These are phyloP conservation scores for Poeciliopsis gracilis DNA, from an alignment of 2,797 vertebrate species.

Conservation along the genomic window DNA sequence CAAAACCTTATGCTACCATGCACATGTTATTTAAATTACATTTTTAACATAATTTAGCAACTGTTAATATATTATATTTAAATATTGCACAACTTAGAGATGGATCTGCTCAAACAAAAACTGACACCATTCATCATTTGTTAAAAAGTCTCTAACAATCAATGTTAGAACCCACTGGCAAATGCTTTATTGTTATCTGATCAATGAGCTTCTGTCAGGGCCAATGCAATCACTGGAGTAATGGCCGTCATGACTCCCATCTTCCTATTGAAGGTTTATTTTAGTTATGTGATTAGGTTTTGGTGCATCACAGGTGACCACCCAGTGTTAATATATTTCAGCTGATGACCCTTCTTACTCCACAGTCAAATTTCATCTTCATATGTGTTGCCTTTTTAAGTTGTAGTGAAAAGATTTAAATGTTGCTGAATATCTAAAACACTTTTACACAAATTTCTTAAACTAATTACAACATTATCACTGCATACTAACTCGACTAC, in stretches of 20 bases:
- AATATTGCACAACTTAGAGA: neutral
- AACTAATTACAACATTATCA: neutral
- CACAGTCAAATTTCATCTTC: neutral
- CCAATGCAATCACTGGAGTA: neutral
- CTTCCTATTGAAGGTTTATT: neutral
- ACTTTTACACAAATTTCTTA: neutral
- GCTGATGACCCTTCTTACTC: neutral
- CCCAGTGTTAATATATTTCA: neutral
- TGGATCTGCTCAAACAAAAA: neutral
- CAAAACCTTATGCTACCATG: neutral
- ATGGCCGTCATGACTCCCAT: no score
- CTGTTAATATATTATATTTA: neutral
- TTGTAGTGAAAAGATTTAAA: neutral
- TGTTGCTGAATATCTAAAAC: neutral
- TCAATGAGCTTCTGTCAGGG: constrained; percentile 3
- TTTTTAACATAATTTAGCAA: neutral
- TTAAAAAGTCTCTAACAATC: neutral
- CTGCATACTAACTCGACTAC: neutral
- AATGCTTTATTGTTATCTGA: neutral
- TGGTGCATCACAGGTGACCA: neutral
- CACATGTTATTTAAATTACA: neutral
- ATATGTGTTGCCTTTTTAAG: neutral
- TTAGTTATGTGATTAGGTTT: neutral
- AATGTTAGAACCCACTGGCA: neutral
- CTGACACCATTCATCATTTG: constrained; percentile 3